These are phyloP conservation scores for Lytechinus variegatus DNA, from an alignment of 35 echinoderm and acorn worm species.

Conservation along the genomic window DNA sequence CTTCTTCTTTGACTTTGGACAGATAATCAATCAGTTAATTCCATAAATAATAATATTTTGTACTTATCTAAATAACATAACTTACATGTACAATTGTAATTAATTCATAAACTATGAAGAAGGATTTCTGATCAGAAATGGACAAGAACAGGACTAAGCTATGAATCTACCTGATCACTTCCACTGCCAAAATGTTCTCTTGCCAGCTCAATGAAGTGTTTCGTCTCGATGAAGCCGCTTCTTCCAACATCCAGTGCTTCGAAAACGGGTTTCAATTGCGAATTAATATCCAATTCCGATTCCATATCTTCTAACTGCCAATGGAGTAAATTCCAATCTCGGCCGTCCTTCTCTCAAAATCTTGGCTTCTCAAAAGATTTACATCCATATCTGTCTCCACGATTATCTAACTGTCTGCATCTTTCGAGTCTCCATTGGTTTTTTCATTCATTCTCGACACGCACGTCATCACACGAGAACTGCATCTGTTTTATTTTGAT, in stretches of 20 bases:
- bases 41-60: no score
- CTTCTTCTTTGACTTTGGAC: no score
- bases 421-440: not conserved
- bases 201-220: slow-evolving; percentile 50
- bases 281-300: slow-evolving; percentile 42
- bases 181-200: slow-evolving; percentile 23
- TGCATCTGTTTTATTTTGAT: not conserved
- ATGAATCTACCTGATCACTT: not conserved
- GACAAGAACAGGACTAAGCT: no score
- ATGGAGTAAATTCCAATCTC: not conserved
- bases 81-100: no score
- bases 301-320: slow-evolving; percentile 35
- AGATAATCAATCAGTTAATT: no score
- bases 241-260: slow-evolving; percentile 57
- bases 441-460: not conserved
- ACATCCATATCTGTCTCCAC: not conserved
- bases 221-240: slow-evolving; percentile 41
- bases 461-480: not conserved
- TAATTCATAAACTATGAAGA: not conserved
- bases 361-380: not conserved
- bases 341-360: not conserved
- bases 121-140: not conserved
- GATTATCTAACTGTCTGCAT: not conserved
- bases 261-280: slow-evolving; percentile 53
- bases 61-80: no score